A percentile compares a stretch with the other conserved stretches of the same genome.
Evolutionary conservation across 2,113 vertebrate genomes (phyloP).

Genomic region (Etheostoma cragini): DNA sequence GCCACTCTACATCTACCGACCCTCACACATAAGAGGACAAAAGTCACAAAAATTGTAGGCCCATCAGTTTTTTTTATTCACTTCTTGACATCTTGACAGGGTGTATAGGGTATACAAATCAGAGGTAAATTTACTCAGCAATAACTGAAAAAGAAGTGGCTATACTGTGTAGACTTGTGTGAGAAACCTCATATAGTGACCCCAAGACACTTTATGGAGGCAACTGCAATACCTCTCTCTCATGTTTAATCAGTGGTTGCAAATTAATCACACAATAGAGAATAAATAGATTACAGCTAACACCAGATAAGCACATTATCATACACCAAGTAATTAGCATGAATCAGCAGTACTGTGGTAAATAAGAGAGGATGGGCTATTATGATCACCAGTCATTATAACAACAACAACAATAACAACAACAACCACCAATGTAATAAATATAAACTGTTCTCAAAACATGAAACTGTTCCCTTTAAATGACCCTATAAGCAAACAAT

Average conservation of each 20-base stretch:
- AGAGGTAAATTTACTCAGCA: not conserved
- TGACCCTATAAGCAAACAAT: not conserved
- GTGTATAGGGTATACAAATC: not conserved
- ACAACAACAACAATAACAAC: not conserved
- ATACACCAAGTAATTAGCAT: slow-evolving; percentile 3
- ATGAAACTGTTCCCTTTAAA: slow-evolving; percentile 19
- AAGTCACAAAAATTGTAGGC: not conserved
- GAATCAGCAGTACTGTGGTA: slow-evolving; percentile 7
- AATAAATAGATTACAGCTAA: slow-evolving; percentile 29
- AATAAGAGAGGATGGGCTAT: not conserved
- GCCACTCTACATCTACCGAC: not conserved
- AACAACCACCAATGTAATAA: slow-evolving; percentile 1
- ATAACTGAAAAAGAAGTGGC: not conserved
- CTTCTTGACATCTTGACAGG: not conserved
- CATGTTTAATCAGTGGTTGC: not conserved
- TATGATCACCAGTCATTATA: not conserved
- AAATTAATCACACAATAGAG: slow-evolving; percentile 2
- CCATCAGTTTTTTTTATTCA: not conserved
- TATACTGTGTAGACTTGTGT: not conserved
- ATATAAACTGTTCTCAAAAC: not conserved
- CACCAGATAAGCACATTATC: slow-evolving; percentile 13
- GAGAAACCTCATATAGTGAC: not conserved
- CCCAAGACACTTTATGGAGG: not conserved
- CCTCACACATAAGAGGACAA: not conserved
- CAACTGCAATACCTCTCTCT: not conserved